These are phyloP conservation scores for Acanthosepion esculentum DNA, from an alignment of 2,888 invertebrate genomes.

Conservation along the genomic window DNA sequence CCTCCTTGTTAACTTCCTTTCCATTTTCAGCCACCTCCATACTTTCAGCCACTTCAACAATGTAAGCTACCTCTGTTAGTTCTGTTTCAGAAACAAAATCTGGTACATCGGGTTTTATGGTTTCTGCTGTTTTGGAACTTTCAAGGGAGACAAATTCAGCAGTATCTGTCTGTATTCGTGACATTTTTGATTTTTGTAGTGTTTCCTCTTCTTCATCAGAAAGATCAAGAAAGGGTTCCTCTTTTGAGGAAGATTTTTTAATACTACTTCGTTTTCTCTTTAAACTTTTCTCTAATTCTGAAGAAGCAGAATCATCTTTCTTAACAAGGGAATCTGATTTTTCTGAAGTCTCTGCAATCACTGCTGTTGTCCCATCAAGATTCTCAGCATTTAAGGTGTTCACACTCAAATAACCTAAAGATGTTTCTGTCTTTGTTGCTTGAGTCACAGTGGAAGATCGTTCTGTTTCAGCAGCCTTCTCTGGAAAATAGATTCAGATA, in stretches of 20 bases:
- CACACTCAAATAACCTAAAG: not conserved
- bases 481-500: not conserved
- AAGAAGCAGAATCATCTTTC: not conserved
- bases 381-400: not conserved
- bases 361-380: not conserved
- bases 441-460: not conserved
- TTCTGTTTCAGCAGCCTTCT: not conserved
- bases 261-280: not conserved
- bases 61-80: not conserved
- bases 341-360: not conserved
- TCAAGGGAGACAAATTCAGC: not conserved
- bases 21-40: not conserved
- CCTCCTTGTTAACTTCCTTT: not conserved
- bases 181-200: not conserved
- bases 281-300: not conserved
- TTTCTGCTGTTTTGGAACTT: not conserved
- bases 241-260: not conserved
- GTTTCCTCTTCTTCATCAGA: not conserved
- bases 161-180: not conserved
- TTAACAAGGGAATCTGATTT: not conserved
- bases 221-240: not conserved
- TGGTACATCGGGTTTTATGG: not conserved
- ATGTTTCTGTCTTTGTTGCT: not conserved
- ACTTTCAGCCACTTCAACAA: not conserved
- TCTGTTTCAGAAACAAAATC: not conserved